phyloP scores from a whole-genome alignment of 2,113 vertebrate genomes.

The Glaucomys volans region DNA sequence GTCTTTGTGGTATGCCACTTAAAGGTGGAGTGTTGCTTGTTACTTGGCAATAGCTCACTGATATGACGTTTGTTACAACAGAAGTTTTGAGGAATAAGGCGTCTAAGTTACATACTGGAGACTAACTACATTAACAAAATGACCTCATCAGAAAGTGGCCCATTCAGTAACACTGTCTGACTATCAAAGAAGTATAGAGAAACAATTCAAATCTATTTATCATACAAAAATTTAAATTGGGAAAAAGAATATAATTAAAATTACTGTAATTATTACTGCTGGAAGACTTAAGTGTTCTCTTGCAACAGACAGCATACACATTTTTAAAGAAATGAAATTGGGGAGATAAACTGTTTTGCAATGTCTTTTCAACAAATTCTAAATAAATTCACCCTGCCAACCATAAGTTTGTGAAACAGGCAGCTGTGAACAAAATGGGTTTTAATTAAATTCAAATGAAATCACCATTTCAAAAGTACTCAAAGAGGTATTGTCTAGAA shows the following conservation, averaged over 20 bases:
- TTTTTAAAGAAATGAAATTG: conserved; percentile 57
- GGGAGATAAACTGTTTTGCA: conserved; percentile 42
- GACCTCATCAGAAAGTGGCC: not conserved
- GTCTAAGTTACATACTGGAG: not conserved
- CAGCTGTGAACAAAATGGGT: conserved; percentile 68
- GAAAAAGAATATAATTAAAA: conserved; percentile 46
- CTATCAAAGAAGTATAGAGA: conserved; percentile 28
- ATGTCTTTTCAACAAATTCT: conserved; percentile 75
- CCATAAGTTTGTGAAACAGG: conserved; percentile 66
- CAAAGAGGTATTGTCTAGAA: conserved; percentile 58
- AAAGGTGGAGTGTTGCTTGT: not conserved
- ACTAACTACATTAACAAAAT: conserved; percentile 33
- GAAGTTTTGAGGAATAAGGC: not conserved
- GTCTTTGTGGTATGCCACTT: not conserved
- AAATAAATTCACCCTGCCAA: conserved; percentile 75
- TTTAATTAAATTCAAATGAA: conserved; percentile 77
- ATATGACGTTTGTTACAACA: not conserved
- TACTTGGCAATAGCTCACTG: not conserved
- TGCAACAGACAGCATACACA: conserved; percentile 49
- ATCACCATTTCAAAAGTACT: conserved; percentile 58
- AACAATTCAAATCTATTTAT: conserved; percentile 37
- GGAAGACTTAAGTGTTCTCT: conserved; percentile 43
- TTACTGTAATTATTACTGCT: conserved; percentile 58
- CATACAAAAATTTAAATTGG: conserved; percentile 46
- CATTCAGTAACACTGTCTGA: not conserved